Evolutionary conservation across 2,113 vertebrate genomes (phyloP), one percentile per base, ranked within the genome.

Genomic region (Oncorhynchus mykiss): DNA sequence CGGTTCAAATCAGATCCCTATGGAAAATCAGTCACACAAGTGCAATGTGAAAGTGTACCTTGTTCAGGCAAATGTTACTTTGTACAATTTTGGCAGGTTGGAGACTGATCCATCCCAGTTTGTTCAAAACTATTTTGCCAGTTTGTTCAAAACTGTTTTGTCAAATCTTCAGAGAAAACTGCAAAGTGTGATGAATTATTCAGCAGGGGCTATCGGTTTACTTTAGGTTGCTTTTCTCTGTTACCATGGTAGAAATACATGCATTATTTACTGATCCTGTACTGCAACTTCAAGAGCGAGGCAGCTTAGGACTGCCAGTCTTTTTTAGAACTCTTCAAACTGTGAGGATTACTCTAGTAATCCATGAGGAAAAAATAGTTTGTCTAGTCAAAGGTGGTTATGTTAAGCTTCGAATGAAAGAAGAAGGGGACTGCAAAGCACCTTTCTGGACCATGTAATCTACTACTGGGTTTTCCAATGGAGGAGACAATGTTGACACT

Each of bases 181-280:
- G 86, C 90, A 89, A 92, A 91, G 39, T 86, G 83, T 78, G 59
- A 86, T 94, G 91, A 88, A 97, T 97, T 96, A 96, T 96, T 96
- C 90, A 94, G 59, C 49, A 76, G 76, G 83, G 11, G 75, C 70
- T 93, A 95, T 99, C 96, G 91, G 90, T 95, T 97, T 97, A 96
- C 88, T 84, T 85, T 81, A 87, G 88, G 80, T 85, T 71, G 82
- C 83, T 84, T 82, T 88, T 83, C 84, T 94, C 79, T 89, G 96
- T 98, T 96, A 95, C 96, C 95, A 97, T 97, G 95, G 96, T 83
- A 91, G 93, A 90, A 71, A 59, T 67, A 5, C 93, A 96, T 99
- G 74, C 86, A 98, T 99, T 96, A 98, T 99, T 98, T 87, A 99
- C 73, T 2, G 77, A 77, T 87, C 73, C 86, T 83, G 88, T 49